Evolutionary conservation across 2,113 vertebrate genomes (phyloP), one percentile per base, ranked within the genome.

Genomic region (Acanthisitta chloris): DNA sequence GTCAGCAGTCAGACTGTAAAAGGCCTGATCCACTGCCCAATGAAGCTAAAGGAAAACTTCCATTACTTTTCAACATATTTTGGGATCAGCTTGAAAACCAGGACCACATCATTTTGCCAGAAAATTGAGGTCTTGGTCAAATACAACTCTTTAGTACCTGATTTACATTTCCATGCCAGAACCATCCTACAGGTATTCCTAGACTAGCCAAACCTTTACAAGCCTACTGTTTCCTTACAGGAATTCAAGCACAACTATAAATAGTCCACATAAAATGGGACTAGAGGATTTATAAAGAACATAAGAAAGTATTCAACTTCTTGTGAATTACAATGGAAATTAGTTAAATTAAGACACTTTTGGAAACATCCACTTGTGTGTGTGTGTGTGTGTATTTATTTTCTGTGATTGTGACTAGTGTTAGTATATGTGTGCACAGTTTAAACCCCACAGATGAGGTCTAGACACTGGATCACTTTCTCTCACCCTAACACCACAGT

Each of bases 351-450:
- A 24, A 46, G 29, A 24, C 28, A 43, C 33, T 55, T 91, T 40
- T 29, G 10, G 59, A 89, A 74, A 84, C 2, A 4, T 25, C 34
- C 58, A 9, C 33, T 70, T 64, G 6, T 36, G 10, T 5, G 17
- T 11, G 6, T 36, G 10, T 5, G 17, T 11, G 8, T 33, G 28
- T 7, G 1, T 18, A 65, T 67, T 90, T 66, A 29, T 29, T n/a
- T 85, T 38, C 14, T 36, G 33, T 77, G 48, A n/a, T 51, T 59
- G 26, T 51, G 40, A 65, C 24, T 31, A 34, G 11, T 21, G 5
- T 52, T 40, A 33, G 17, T 5, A 58, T 10, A 77, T 3, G 14
- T 0, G 6, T 16, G 9, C 29, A n/a, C 2, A 58, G 36, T 19
- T 49, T 25, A 59, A 54, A 36, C 6, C 20, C 12, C 29, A 21